Conservation (phyloP, 2,113 vertebrate species). For the Sphaerodactylus townsendi region DNA sequence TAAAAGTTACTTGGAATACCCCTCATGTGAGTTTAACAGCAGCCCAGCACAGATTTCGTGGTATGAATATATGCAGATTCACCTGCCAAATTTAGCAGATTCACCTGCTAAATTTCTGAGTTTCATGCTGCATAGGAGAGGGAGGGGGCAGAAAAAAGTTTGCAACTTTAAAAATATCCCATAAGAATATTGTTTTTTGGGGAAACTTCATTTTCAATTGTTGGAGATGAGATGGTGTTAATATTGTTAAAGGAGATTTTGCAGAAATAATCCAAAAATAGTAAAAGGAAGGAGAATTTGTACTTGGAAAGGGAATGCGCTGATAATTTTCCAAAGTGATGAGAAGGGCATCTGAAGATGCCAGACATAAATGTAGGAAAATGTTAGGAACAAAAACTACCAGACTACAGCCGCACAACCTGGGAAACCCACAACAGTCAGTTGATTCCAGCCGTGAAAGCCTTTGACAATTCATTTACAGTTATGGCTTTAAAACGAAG, state of each 20-base stretch:
- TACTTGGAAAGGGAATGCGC: not conserved
- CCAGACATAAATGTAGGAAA: no score
- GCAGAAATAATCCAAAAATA: not conserved
- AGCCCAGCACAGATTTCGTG: not conserved
- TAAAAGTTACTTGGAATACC: no score
- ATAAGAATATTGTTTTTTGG: not conserved
- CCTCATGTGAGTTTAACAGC: not conserved
- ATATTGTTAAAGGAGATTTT: not conserved
- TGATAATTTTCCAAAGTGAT: constrained; percentile 9
- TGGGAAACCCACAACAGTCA: no score
- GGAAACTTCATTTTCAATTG: not conserved
- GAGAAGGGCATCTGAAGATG: not conserved
- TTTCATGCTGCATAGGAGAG: not conserved
- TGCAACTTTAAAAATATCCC: not conserved
- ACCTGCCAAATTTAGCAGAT: not conserved
- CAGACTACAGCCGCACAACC: no score
- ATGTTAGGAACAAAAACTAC: no score
- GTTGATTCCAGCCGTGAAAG: no score
- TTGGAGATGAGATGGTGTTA: not conserved
- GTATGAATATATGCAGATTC: not conserved
- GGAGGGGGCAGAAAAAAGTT: not conserved
- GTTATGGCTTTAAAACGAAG: not conserved
- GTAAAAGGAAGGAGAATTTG: not conserved
- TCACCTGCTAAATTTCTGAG: not conserved
- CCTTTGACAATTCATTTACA: not conserved